Evolutionary conservation across 2,797 vertebrate species (phyloP), one percentile per base, ranked within the genome.

Genomic region (Ataeniobius toweri): DNA sequence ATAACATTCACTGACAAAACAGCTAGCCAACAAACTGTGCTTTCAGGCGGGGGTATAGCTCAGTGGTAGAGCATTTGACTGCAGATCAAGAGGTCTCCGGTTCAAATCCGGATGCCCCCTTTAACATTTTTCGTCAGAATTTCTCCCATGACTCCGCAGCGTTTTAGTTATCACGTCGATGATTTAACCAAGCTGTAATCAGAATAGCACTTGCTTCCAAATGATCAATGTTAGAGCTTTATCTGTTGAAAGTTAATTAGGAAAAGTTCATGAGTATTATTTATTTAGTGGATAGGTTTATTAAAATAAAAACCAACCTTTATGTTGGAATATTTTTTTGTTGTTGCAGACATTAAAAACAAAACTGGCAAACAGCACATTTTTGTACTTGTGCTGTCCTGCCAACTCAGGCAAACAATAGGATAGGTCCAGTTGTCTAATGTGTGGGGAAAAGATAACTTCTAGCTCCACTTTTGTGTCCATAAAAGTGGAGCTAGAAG

Each of bases 1-100:
- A 44, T 44, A 7, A 44, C 9, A 44, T 44, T 26, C 1, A 26
- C 1, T 3, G 12, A n/a, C 0, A 28, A 55, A 44, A 44, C 0
- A 44, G 13, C 39, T 18, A 14, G 6, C 2, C 2, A 0, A 6
- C 2, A 2, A 5, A 1, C 3, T 0, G 0, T 3, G 0, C 0
- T 0, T 0, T 1, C 61, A 2, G n/a, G 1, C 0, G 93, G 95
- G 94, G 94, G 94, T 95, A 95, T 95, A 95, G 93, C 94, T 95
- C 95, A 95, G 94, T 94, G 94, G 94, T 94, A 95, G 95, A 94
- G 94, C 94, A 95, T 95, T 95, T 95, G 94, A 95, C 94, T 95
- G 94, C 93, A 95, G 94, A 94, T 95, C 95, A 95, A 95, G 94
- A 94, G 94, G 94, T 94, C 94, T 73, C 93, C 89, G 91, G 94